Evolutionary conservation across 1,140 invertebrate genomes (phyloP).

Genomic region (Aporrectodea caliginosa): DNA sequence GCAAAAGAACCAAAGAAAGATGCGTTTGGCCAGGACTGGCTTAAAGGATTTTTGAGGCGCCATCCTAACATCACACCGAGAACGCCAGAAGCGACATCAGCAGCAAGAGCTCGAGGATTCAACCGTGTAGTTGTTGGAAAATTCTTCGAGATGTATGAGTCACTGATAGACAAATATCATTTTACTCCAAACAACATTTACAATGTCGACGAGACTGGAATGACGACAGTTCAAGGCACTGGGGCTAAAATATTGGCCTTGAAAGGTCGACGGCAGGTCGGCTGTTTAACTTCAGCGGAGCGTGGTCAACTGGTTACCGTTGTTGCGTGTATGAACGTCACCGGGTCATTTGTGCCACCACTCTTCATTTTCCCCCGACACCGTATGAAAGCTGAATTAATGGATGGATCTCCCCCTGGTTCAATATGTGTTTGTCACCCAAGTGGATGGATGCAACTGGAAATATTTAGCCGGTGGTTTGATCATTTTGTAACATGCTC

Average conservation of each 20-base stretch:
- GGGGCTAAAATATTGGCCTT: constrained; percentile 4
- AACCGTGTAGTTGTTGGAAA: neutral
- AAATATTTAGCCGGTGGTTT: constrained; percentile 36
- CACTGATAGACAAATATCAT: neutral
- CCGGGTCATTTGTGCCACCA: constrained; percentile 37
- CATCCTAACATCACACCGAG: no score
- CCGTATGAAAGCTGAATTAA: constrained; percentile 44
- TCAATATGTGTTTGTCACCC: constrained; percentile 19
- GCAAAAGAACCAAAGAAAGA: no score
- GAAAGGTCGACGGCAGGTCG: constrained; percentile 4
- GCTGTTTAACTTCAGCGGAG: neutral
- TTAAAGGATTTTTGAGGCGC: no score
- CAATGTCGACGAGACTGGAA: constrained; percentile 36
- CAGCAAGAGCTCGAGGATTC: no score
- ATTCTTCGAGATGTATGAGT: constrained; percentile 6
- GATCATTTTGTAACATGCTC: constrained; percentile 32
- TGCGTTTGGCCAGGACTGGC: no score
- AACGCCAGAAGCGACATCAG: no score
- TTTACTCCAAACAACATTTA: constrained; percentile 29
- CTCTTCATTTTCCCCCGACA: constrained; percentile 44
- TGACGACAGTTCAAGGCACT: constrained; percentile 32
- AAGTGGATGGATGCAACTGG: constrained; percentile 31
- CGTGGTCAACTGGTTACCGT: constrained; percentile 14
- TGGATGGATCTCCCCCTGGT: constrained; percentile 40
- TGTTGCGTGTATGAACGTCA: neutral